Percentiles rank a stretch among this genome's conserved stretches.
These are phyloP conservation scores for Merops nubicus DNA, from an alignment of 2,113 vertebrate genomes.

Conservation along the genomic window DNA sequence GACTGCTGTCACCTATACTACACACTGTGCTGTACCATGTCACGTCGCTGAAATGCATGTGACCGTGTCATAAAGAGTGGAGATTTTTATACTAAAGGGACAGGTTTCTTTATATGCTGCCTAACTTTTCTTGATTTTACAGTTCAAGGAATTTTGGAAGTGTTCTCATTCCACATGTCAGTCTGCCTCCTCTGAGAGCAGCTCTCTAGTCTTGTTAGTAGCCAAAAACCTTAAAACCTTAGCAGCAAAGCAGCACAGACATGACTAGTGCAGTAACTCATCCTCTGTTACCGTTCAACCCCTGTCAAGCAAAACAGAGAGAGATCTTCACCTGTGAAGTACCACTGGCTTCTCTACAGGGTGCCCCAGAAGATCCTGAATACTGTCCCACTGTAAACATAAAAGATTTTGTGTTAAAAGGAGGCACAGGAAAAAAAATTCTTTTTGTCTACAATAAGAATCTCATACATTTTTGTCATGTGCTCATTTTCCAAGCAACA, in stretches of 20 bases:
- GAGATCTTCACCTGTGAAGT: slow-evolving; percentile 88
- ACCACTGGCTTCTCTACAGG: slow-evolving; percentile 98
- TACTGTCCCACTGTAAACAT: slow-evolving; percentile 91
- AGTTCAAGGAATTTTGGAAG: not conserved
- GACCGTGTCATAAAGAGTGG: not conserved
- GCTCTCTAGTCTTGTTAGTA: not conserved
- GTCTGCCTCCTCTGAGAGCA: not conserved
- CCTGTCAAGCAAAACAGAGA: not conserved
- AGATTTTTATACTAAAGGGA: not conserved
- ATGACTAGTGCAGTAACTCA: not conserved
- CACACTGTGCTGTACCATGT: not conserved
- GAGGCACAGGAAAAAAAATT: not conserved
- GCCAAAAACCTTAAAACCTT: not conserved
- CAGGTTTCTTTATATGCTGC: not conserved
- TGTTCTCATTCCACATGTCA: not conserved
- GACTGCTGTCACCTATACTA: not conserved
- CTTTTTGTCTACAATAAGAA: not conserved
- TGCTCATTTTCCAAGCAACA: not conserved
- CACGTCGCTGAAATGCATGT: not conserved
- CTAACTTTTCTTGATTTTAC: not conserved
- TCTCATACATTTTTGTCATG: not conserved
- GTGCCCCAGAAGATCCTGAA: slow-evolving; percentile 95
- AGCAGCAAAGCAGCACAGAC: not conserved
- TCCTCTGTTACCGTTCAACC: not conserved
- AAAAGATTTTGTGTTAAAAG: not conserved